Conservation (phyloP, 2,888 invertebrate genomes). For the Calephelis perditalis region DNA sequence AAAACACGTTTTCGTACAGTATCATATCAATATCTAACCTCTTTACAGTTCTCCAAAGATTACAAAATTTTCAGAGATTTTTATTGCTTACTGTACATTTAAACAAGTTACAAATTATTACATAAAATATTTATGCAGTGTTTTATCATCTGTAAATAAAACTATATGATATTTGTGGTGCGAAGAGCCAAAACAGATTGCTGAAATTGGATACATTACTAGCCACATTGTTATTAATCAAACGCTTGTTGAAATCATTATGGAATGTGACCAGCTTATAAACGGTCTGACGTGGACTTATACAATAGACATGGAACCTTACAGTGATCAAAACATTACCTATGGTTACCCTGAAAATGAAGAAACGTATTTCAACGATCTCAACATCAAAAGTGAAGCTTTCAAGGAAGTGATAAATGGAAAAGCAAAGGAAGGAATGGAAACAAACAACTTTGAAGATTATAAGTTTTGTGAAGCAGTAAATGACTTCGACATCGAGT, state of each 20-base stretch:
- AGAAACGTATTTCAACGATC: too few relatives aligned
- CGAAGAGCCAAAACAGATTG: slow-evolving; percentile 33
- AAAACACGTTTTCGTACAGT: too few relatives aligned
- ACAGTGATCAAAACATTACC: slow-evolving; percentile 29
- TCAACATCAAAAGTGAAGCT: slow-evolving; percentile 39
- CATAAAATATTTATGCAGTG: too few relatives aligned
- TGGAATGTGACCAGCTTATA: slow-evolving; percentile 58
- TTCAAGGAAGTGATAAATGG: slow-evolving; percentile 53
- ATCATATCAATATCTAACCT: too few relatives aligned
- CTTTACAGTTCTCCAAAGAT: too few relatives aligned
- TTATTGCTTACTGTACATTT: too few relatives aligned
- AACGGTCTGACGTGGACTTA: slow-evolving; percentile 54
- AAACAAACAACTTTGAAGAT: slow-evolving; percentile 38
- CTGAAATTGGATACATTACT: slow-evolving; percentile 53
- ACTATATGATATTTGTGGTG: too few relatives aligned
- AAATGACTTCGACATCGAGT: slow-evolving; percentile 68
- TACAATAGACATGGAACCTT: not conserved
- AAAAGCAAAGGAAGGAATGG: slow-evolving; percentile 54
- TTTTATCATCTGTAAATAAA: too few relatives aligned
- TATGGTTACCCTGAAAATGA: slow-evolving; percentile 37
- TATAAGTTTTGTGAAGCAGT: slow-evolving; percentile 61
- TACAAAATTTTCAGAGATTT: too few relatives aligned
- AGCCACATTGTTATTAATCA: slow-evolving; percentile 45
- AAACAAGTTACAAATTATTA: too few relatives aligned
- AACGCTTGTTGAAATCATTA: slow-evolving; percentile 45